These are phyloP conservation scores for Theretra japonica DNA, from an alignment of 2,888 invertebrate genomes.

Conservation along the genomic window DNA sequence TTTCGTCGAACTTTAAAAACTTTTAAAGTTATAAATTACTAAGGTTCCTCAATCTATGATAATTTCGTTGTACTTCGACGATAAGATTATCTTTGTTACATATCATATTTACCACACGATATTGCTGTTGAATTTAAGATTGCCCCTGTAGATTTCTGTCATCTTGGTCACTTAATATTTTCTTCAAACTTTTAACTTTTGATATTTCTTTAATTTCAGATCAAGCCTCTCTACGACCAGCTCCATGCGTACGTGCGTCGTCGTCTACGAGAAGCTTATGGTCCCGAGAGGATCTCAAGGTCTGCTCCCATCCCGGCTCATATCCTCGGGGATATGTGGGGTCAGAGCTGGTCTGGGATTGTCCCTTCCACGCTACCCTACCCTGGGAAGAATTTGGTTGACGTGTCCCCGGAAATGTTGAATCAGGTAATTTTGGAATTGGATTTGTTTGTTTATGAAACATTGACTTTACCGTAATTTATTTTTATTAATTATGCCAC, in stretches of 20 bases:
- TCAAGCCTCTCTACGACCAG: constrained; percentile 93
- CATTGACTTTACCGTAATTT: no score
- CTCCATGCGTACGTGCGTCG: constrained; percentile 95
- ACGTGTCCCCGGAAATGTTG: constrained; percentile 93
- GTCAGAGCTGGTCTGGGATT: constrained; percentile 93
- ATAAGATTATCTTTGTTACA: no score
- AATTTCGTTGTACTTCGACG: no score
- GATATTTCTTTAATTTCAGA: constrained; percentile 55
- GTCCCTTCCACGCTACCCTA: constrained; percentile 93
- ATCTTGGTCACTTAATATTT: background rate
- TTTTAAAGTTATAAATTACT: no score
- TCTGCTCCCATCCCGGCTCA: constrained; percentile 94
- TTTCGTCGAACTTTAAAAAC: no score
- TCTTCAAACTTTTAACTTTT: background rate
- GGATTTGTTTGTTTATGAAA: background rate
- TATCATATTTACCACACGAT: no score
- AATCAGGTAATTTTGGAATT: constrained; percentile 84
- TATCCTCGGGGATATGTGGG: constrained; percentile 96
- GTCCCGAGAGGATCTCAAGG: constrained; percentile 91
- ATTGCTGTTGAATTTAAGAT: no score
- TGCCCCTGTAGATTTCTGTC: no score
- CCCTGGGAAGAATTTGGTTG: constrained; percentile 92
- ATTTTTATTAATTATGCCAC: no score
- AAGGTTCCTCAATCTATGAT: no score
- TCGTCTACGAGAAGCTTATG: constrained; percentile 92